A percentile compares a stretch with the other conserved stretches of the same genome.
Conservation (phyloP, 1,140 invertebrate genomes). For the Sesamia nonagrioides region DNA sequence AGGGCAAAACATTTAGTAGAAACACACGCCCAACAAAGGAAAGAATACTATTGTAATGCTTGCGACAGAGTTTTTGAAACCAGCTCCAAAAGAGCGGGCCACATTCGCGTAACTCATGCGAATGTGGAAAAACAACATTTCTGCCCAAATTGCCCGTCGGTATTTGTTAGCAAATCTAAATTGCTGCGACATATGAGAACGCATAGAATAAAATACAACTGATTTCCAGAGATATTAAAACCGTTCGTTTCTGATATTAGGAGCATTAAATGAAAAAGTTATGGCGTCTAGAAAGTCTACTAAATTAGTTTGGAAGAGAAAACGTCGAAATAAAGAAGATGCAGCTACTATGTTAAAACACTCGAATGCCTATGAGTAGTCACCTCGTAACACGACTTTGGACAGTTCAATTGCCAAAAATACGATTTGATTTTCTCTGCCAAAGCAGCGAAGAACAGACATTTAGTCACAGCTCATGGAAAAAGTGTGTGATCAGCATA, state of each 20-base stretch:
- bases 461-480: not conserved
- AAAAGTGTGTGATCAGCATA: not conserved
- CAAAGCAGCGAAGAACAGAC: not conserved
- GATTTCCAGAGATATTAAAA: not conserved
- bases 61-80: constrained; percentile 72
- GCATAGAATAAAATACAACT: constrained; percentile 55
- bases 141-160: constrained; percentile 64
- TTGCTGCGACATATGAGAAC: constrained; percentile 62
- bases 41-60: constrained; percentile 63
- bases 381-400: not conserved
- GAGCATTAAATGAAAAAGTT: not conserved
- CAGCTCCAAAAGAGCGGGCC: constrained; percentile 70
- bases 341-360: constrained; percentile 55
- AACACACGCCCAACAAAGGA: constrained; percentile 66
- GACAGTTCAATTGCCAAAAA: not conserved
- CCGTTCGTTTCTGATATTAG: not conserved
- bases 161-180: constrained; percentile 67
- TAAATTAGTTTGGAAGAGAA: not conserved
- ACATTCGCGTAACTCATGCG: constrained; percentile 64
- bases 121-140: constrained; percentile 61
- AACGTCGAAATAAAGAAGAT: not conserved
- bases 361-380: constrained; percentile 70
- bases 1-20: constrained; percentile 77
- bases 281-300: not conserved
- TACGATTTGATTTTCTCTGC: not conserved